Percentiles rank a stretch among this genome's conserved stretches.
phyloP scores from a whole-genome alignment of 2,888 invertebrate genomes.

The Anagyrus pseudococci region DNA sequence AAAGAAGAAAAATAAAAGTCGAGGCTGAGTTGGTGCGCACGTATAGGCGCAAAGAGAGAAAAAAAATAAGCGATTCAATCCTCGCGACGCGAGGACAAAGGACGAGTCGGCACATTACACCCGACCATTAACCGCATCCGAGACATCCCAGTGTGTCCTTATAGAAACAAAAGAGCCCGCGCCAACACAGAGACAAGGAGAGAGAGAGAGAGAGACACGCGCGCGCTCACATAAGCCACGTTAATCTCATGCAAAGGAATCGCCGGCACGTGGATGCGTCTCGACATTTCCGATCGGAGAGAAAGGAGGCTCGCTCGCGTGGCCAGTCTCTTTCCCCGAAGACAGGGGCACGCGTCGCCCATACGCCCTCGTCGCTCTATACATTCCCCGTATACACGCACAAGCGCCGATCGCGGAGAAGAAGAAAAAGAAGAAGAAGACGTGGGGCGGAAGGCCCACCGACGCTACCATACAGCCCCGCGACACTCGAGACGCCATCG shows the following conservation, averaged over 20 bases:
- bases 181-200: too few relatives aligned
- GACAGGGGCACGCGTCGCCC: too few relatives aligned
- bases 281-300: constrained; percentile 17
- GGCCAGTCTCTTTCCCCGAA: constrained; percentile 6
- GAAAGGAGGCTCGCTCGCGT: background rate
- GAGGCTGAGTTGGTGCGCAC: too few relatives aligned
- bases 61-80: background rate
- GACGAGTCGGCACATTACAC: too few relatives aligned
- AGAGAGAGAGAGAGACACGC: background rate
- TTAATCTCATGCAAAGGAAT: constrained; percentile 22
- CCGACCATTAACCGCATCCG: too few relatives aligned
- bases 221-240: background rate
- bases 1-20: too few relatives aligned
- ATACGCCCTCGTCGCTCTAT: background rate
- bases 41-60: background rate
- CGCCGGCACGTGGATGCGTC: constrained; percentile 25
- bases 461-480: background rate
- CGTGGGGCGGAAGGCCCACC: constrained; percentile 23
- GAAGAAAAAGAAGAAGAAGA: constrained; percentile 8
- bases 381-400: constrained; percentile 1
- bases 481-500: constrained; percentile 26
- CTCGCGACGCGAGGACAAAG: too few relatives aligned
- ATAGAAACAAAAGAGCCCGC: too few relatives aligned
- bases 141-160: too few relatives aligned
- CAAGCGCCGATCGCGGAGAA: background rate